These are phyloP conservation scores for Tachina grossa DNA, from an alignment of 2,888 invertebrate species.

Conservation along the genomic window DNA sequence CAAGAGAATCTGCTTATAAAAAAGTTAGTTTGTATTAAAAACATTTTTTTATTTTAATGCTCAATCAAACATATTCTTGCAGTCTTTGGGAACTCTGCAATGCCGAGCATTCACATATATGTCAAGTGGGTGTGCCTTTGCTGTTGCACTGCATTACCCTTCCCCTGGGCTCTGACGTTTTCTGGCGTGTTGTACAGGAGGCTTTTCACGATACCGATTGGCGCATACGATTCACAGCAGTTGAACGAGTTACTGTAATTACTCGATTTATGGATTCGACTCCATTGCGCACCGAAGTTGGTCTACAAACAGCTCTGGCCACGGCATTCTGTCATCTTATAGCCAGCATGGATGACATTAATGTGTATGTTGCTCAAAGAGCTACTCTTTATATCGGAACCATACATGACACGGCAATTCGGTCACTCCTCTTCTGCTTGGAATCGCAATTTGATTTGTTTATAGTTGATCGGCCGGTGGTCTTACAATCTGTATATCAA, in stretches of 20 bases:
- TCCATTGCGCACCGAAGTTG: conserved; percentile 91
- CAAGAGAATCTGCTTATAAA: conserved; percentile 97
- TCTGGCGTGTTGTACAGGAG: conserved; percentile 97
- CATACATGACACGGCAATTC: conserved; percentile 93
- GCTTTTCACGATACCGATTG: conserved; percentile 96
- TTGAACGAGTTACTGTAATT: conserved; percentile 96
- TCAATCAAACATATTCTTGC: not conserved
- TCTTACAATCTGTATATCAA: conserved; percentile 96
- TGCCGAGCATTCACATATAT: conserved; percentile 96
- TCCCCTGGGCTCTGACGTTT: conserved; percentile 96
- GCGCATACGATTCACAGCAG: conserved; percentile 95
- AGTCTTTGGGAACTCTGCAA: conserved; percentile 97
- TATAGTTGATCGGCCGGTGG: conserved; percentile 97
- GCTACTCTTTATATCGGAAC: conserved; percentile 96
- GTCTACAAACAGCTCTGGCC: conserved; percentile 95
- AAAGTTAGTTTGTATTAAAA: conserved; percentile 85
- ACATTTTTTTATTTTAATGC: not conserved
- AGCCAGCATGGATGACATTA: conserved; percentile 97
- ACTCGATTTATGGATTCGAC: conserved; percentile 96
- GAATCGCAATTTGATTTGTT: conserved; percentile 99
- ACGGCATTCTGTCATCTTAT: conserved; percentile 98
- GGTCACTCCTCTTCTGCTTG: conserved; percentile 95
- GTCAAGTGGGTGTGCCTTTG: conserved; percentile 95
- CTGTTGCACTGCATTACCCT: conserved; percentile 97
- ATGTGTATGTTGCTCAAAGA: conserved; percentile 96